A percentile compares a stretch with the other conserved stretches of the same genome.
Evolutionary conservation across 2,113 vertebrate species (phyloP).

Genomic region (Oreocharis arfaki): DNA sequence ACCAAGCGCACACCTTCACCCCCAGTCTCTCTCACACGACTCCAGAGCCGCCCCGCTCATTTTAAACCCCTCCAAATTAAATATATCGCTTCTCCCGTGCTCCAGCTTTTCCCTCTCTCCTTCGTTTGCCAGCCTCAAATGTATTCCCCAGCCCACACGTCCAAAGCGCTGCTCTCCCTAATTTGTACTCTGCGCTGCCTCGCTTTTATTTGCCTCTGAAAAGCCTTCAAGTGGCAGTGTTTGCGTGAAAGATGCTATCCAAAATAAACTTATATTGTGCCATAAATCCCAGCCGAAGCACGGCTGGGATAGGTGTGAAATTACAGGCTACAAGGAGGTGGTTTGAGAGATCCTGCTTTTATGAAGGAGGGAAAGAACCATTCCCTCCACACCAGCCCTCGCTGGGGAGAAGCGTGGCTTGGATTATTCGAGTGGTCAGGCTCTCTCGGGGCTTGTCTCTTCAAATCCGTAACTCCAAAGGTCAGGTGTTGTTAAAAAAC

Average conservation of each 20-base stretch:
- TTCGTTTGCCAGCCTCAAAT: background rate
- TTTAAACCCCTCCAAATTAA: background rate
- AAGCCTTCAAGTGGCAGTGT: background rate
- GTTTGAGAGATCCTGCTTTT: background rate
- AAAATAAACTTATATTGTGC: constrained; percentile 1
- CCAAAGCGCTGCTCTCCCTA: background rate
- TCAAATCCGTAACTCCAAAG: background rate
- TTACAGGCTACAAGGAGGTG: background rate
- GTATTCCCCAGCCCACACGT: background rate
- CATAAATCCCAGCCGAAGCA: background rate
- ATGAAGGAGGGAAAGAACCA: background rate
- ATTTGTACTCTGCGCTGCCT: background rate
- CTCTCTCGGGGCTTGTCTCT: background rate
- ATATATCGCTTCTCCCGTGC: background rate
- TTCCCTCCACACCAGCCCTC: background rate
- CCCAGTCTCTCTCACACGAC: background rate
- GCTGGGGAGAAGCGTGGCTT: background rate
- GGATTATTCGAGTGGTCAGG: background rate
- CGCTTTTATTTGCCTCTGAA: background rate
- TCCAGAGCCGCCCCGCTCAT: background rate
- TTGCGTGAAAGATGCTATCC: constrained; percentile 1
- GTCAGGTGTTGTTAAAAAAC: background rate
- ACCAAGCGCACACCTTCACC: background rate
- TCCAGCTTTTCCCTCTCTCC: background rate
- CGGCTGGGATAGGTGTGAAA: background rate